Base-by-base conservation (phyloP, 2,888 invertebrate genomes). In the Osmoderma eremita region DNA sequence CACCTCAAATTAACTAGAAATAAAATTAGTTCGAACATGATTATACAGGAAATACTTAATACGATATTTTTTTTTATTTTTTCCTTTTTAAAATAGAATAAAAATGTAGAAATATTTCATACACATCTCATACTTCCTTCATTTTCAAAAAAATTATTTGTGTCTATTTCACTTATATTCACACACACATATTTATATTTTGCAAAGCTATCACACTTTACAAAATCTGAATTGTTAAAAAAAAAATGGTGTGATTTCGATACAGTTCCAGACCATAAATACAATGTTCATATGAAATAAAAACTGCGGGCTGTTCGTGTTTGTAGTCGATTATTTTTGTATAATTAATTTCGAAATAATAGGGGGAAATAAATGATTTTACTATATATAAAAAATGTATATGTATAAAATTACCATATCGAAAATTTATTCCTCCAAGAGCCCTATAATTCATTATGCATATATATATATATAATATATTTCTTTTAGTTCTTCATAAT, bases 81-180 rank as follows among this genome's bases (percentile, higher is more conserved):
- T 17, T 38, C n/a, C 39, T 56, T 41, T n/a, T 58, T 13, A 56
- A 17, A 65, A 38, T 17, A 50, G 36, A 65, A 49, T 61, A 68
- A 50, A 68, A 68, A 67, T 67, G 64, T 64, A 63, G 63, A 68
- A 68, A 68, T 68, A 61, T 68, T 61, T 65, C 68, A 65, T 68
- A 68, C 45, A 63, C 5, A 58, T 56, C 65, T n/a, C 38, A 63
- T 62, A 38, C 64, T 17, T 53, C 42, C 15, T 1, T 45, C 30
- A 24, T 20, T 17, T 30, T 58, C 58, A 45, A 58, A 20, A 53
- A 53, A 36, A 30, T 30, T 1, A 5, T 30, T 30, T 53, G 22
- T 30, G 22, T 53, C 13, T 17, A 36, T 53, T 38, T 36, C 36
- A 22, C n/a, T 24, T 3, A n/a, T n/a, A n/a, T n/a, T n/a, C n/a